Evolutionary conservation across 1,140 invertebrate species (phyloP), one percentile per base, ranked within the genome.

Genomic region (Bradysia coprophila): DNA sequence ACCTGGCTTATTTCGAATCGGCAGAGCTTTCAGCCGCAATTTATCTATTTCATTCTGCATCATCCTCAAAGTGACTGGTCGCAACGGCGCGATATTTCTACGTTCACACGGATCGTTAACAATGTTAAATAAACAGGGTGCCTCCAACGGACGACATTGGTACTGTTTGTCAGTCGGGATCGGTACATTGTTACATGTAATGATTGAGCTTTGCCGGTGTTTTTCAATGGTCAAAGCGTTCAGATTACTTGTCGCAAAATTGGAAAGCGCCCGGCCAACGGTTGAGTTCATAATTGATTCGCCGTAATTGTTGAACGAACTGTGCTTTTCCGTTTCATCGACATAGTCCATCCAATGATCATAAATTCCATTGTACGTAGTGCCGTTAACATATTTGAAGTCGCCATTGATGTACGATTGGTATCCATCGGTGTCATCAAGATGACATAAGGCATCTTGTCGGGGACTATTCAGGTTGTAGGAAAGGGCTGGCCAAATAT

Each of bases 321-420:
- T 44, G 21, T 52, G 21, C 9, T 53, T 46, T 5, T 52, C 34
- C 21, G 56, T 50, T 4, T 45, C 45, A 34, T 47, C 41, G 32
- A 38, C 21, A 28, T 6, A 8, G 18, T 46, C 43, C 36, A 56
- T 37, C 71, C 77, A 75, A 3, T 50, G 49, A 47, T 73, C 67
- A 40, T 55, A 64, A 15, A 53, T 49, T 0, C 67, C 67, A 6
- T 61, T 48, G 11, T 52, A 46, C 0, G 56, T 61, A 2, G 63
- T 69, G 45, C 83, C 82, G 39, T 71, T 69, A 0, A 88, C 50
- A 44, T 84, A 72, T 57, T 90, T 90, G 65, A 73, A 88, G 41
- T 78, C 66, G 4, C 73, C 76, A 40, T 64, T 49, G 44, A 78
- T 61, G 10, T 86, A 58, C 0, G 74, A 73, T 4, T 63, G 64